Evolutionary conservation across 2,888 invertebrate genomes (phyloP).

Genomic region (Homarus gammarus): DNA sequence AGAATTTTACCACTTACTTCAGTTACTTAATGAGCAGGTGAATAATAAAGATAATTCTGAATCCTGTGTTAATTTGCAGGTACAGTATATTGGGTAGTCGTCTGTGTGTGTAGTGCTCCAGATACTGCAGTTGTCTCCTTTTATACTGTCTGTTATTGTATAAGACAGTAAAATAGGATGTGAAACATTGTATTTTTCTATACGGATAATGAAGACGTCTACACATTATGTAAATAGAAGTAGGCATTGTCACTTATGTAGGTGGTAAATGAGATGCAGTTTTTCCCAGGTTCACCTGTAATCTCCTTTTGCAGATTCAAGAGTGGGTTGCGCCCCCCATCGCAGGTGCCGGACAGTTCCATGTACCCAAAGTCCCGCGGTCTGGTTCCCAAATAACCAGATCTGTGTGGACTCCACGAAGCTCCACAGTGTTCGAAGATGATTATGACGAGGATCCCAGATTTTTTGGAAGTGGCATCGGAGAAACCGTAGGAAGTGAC

Average conservation of each 20-base stretch:
- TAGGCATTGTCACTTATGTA: background rate
- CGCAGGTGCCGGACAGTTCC: conserved; percentile 75
- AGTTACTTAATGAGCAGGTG: too few species aligned
- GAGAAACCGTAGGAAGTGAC: conserved; percentile 1
- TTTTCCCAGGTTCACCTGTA: background rate
- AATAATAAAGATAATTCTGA: too few species aligned
- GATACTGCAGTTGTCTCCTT: background rate
- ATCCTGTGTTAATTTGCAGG: too few species aligned
- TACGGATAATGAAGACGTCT: background rate
- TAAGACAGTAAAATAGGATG: background rate
- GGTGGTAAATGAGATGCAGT: background rate
- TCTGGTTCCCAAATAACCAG: conserved; percentile 77
- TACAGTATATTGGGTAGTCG: background rate
- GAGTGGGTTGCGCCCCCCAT: conserved; percentile 72
- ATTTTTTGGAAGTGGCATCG: conserved; percentile 7
- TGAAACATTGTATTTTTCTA: background rate
- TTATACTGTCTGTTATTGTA: background rate
- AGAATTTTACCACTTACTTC: too few species aligned
- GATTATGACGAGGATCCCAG: conserved; percentile 69
- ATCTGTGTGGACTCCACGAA: conserved; percentile 47
- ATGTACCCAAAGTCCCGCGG: conserved; percentile 77
- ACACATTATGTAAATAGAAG: background rate
- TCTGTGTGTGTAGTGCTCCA: background rate
- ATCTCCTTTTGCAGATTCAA: conserved; percentile 57
- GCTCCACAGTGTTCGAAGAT: conserved; percentile 60